Percentiles rank a stretch among this genome's conserved stretches.
These are phyloP conservation scores for Kryptopterus vitreolus DNA, from an alignment of 2,797 vertebrate genomes.

Conservation along the genomic window DNA sequence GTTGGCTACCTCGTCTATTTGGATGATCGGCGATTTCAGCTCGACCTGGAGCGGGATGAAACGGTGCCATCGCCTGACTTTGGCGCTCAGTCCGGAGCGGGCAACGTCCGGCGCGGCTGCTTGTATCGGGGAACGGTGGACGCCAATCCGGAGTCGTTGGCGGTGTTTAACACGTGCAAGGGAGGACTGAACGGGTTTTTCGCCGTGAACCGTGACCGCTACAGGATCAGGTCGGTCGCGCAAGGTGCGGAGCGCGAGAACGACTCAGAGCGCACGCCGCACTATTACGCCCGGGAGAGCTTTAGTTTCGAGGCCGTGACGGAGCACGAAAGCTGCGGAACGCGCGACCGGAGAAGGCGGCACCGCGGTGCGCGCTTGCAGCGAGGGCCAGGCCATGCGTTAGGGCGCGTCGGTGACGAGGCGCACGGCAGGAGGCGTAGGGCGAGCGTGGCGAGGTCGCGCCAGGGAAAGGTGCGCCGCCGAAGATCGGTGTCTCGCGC, in stretches of 20 bases:
- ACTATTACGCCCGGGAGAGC: conserved; percentile 79
- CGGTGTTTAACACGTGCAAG: conserved; percentile 86
- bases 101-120: conserved; percentile 66
- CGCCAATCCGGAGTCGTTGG: conserved; percentile 84
- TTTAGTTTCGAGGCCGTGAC: conserved; percentile 70
- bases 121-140: conserved; percentile 89
- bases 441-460: conserved; percentile 48
- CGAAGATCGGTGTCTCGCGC: conserved; percentile 85
- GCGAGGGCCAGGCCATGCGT: conserved; percentile 28
- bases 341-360: conserved; percentile 59
- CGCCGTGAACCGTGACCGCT: conserved; percentile 82
- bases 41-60: conserved; percentile 89
- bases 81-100: conserved; percentile 62
- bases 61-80: conserved; percentile 72
- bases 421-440: conserved; percentile 53
- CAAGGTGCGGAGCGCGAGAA: conserved; percentile 62
- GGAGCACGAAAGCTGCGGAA: conserved; percentile 43
- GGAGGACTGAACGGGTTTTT: conserved; percentile 90
- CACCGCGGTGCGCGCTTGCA: conserved; percentile 47
- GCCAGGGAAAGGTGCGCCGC: conserved; percentile 58
- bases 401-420: neutral
- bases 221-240: conserved; percentile 80
- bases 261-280: conserved; percentile 58
- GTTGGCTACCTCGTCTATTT: conserved; percentile 88
- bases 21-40: conserved; percentile 82